Evolutionary conservation across 2,113 vertebrate genomes (phyloP), one percentile per base, ranked within the genome.

Genomic region (Urocynchramus pylzowi): DNA sequence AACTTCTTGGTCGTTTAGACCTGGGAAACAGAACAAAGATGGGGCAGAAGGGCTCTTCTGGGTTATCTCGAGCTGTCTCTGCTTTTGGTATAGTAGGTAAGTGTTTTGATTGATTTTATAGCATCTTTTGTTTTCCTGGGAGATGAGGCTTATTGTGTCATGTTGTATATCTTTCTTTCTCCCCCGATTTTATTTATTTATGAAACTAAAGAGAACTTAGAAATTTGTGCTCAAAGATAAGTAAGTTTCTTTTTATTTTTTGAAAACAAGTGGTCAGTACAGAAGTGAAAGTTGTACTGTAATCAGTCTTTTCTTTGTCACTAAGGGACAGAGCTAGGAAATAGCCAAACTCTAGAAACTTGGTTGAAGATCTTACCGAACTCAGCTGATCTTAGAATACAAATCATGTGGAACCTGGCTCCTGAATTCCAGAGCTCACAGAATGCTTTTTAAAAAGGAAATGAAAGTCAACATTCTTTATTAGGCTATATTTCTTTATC

Each of bases 31-130:
- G 99, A 75, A 99, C 99, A 57, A 99, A 99, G 95, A 99, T 99
- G 80, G 98, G 98, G 42, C 99, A 99, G 94, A 99, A 99, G 93
- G 99, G 99, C 28, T 99, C 98, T 50, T 99, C 99, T 1, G 99
- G 99, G 30, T 97, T 99, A 71, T 99, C 99, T 64, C 98, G 98
- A 93, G 98, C 99, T 24, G 98, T 99, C 41, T 98, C 98, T 81
- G 99, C 99, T 73, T 99, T 97, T 95, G 99, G 99, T 54, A 97
- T 99, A 91, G 99, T 99, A 52, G 99, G 99, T 99, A 98, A 99
- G 94, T 54, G 20, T 70, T 63, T 52, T 9, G 10, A 39, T 80
- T 76, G 65, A 22, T 60, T 80, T 74, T 61, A 31, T 47, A 35
- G 59, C 68, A 33, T 20, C 27, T 77, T 57, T 19, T 92, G 4